A percentile compares a stretch with the other conserved stretches of the same genome.
phyloP scores from a whole-genome alignment of 2,113 vertebrate genomes.

The Syngnathus scovelli region DNA sequence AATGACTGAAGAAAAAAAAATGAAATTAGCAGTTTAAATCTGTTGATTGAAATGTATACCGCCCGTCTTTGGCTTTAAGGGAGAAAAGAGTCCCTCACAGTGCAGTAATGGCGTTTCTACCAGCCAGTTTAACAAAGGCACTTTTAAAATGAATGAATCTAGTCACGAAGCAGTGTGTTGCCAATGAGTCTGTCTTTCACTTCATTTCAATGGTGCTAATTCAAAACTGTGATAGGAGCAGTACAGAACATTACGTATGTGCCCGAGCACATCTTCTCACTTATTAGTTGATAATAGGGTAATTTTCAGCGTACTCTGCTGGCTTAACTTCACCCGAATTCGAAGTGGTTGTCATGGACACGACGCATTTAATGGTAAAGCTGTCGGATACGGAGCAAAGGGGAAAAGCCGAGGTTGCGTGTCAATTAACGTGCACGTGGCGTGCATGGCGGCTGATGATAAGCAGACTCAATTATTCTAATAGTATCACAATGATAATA shows the following conservation, averaged over 20 bases:
- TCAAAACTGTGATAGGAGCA: conserved; percentile 20
- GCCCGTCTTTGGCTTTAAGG: no score
- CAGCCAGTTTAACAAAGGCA: no score
- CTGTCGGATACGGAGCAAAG: conserved; percentile 39
- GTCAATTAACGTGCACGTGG: no score
- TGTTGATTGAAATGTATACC: neutral
- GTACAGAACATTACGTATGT: conserved; percentile 37
- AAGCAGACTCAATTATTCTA: neutral
- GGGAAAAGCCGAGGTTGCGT: conserved; percentile 24
- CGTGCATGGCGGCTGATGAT: no score
- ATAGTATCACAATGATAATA: no score
- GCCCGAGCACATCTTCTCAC: conserved; percentile 39
- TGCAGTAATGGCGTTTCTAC: no score
- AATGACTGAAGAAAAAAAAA: neutral
- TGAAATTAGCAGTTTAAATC: neutral
- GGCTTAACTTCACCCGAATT: conserved; percentile 23
- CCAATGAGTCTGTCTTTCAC: conserved; percentile 1
- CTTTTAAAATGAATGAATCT: neutral
- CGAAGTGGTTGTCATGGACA: conserved; percentile 49
- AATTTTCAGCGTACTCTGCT: conserved; percentile 50
- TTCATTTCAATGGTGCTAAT: conserved; percentile 37
- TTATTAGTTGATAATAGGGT: conserved; percentile 62
- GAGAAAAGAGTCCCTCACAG: no score
- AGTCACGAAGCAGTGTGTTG: neutral
- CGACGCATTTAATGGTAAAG: conserved; percentile 61